Conservation (phyloP, 1,140 invertebrate species). For the Mycetomoellerius zeteki region DNA sequence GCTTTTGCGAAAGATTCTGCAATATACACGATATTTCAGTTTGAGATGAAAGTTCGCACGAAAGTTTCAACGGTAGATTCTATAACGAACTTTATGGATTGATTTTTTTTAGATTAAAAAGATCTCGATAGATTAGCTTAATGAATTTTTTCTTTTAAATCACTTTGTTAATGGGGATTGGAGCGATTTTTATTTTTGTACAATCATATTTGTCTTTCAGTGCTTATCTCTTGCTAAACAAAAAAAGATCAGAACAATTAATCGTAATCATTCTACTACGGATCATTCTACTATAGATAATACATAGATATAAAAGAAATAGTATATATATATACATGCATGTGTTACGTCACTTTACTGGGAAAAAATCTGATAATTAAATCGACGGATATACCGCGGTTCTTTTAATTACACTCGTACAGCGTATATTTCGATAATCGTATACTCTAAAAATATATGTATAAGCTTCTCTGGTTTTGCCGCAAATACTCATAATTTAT, state of each 20-base stretch:
- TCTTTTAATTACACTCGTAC: neutral
- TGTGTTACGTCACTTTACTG: neutral
- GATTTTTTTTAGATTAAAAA: neutral
- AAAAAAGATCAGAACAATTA: constrained; percentile 32
- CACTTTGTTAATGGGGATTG: neutral
- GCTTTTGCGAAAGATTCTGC: constrained; percentile 11
- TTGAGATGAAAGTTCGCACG: neutral
- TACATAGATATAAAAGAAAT: neutral
- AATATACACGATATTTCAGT: neutral
- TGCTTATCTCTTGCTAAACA: neutral
- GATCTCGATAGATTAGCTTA: neutral
- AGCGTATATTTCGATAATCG: neutral
- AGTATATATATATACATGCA: neutral
- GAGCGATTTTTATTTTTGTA: neutral
- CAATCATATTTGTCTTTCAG: neutral
- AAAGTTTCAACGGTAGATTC: constrained; percentile 5
- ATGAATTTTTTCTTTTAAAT: neutral
- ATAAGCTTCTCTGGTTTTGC: neutral
- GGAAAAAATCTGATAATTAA: neutral
- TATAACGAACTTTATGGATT: neutral
- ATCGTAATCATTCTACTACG: neutral
- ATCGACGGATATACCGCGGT: neutral
- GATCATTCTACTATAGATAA: constrained; percentile 5
- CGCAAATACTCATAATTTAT: neutral
- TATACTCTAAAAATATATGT: neutral